phyloP scores from a whole-genome alignment of 2,113 vertebrate genomes.

The Engystomops pustulosus region DNA sequence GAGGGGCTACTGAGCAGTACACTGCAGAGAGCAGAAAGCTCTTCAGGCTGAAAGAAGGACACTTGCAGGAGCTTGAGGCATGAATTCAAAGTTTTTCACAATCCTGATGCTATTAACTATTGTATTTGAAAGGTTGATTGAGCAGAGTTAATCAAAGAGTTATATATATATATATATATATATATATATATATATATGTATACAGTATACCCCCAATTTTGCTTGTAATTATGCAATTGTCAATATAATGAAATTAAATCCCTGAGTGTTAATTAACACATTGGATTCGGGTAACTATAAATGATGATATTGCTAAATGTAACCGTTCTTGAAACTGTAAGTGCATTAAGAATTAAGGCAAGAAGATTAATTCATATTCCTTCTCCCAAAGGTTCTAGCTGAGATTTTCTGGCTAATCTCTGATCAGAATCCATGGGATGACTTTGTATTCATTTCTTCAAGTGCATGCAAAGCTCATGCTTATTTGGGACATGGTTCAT shows the following conservation, averaged over 20 bases:
- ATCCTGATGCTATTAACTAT: too few species aligned
- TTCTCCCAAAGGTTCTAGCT: neutral
- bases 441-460: neutral
- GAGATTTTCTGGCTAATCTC: constrained; percentile 1
- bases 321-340: neutral
- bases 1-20: too few species aligned
- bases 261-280: neutral
- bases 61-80: too few species aligned
- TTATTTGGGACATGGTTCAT: too few species aligned
- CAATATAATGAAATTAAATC: neutral
- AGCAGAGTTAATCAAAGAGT: too few species aligned
- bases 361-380: neutral
- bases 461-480: neutral
- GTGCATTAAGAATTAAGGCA: neutral
- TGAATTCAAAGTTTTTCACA: too few species aligned
- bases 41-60: too few species aligned
- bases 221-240: neutral
- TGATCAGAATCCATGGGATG: neutral
- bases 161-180: too few species aligned
- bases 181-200: too few species aligned
- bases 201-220: too few species aligned
- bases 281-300: neutral
- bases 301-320: neutral
- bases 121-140: too few species aligned
- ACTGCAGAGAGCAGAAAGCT: too few species aligned